phyloP scores from a whole-genome alignment of 92 coral and sea anemone genomes.

The Desmophyllum pertusum region DNA sequence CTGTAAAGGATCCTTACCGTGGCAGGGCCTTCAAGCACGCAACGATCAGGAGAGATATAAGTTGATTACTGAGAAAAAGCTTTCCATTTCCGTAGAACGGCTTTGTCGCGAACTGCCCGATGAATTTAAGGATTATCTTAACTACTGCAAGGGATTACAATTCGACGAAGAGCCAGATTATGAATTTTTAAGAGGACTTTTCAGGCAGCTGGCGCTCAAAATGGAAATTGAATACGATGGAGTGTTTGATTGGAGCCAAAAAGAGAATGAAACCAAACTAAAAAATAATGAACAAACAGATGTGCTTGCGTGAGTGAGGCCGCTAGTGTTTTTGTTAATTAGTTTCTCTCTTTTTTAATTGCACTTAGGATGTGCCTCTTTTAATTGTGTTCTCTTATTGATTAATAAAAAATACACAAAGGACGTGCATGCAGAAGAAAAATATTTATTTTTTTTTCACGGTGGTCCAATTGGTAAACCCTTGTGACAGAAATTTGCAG shows the following conservation, averaged over 20 bases:
- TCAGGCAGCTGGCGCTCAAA: constrained; percentile 49
- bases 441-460: background rate
- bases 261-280: background rate
- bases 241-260: constrained; percentile 66
- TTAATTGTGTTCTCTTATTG: background rate
- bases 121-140: constrained; percentile 64
- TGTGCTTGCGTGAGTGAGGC: background rate
- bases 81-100: constrained; percentile 49
- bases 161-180: constrained; percentile 79
- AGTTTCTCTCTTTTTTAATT: background rate
- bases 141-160: constrained; percentile 67
- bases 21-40: constrained; percentile 80
- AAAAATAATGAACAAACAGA: background rate
- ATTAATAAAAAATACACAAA: background rate
- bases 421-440: background rate
- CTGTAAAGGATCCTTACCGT: constrained; percentile 72
- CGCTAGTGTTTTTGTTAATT: background rate
- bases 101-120: constrained; percentile 66
- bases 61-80: constrained; percentile 67
- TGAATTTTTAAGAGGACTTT: constrained; percentile 56
- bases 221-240: constrained; percentile 59
- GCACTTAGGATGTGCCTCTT: background rate
- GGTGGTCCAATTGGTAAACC: background rate
- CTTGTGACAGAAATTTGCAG: background rate
- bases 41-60: constrained; percentile 59